Base-by-base conservation (phyloP, 1,140 invertebrate species). In the Orussus abietinus region DNA sequence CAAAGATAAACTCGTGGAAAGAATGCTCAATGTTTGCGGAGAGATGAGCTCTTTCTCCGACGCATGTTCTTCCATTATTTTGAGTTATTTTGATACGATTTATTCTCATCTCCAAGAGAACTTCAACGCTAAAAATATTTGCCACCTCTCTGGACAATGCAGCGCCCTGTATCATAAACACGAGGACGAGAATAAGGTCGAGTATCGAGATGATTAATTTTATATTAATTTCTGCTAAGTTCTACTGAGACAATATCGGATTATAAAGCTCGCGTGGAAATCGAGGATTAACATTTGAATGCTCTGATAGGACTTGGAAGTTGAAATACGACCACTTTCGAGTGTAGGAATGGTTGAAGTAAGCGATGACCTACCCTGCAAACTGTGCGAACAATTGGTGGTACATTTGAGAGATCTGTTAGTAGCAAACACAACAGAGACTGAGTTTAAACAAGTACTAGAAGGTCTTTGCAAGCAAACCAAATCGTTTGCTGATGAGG, bases 341-440 rank as follows among this genome's bases (percentile, higher is more conserved):
- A 73, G 72, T 35, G 70, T 79, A 47, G 79, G 78, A 26, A 69
- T 76, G 60, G 74, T 78, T 12, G 67, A 69, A 37, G 53, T 77
- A 2, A 47, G 40, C 30, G 84, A 88, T 57, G 86, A 89, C 64
- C 63, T 90, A 21, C 82, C 88, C 11, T 94, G 90, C 62, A 84
- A 92, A 47, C 77, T 93, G 30, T 93, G 90, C 61, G 80, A 88
- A 57, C 84, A 90, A 65, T 60, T 92, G 14, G 84, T 92, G 0
- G 69, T 72, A 21, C 88, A 93, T 72, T 68, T 92, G 42, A 80
- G 79, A 43, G 85, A 92, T 65, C 74, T 90, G 13, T 63, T 93
- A 0, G 76, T 88, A 18, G 81, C 89, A n/a, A 92, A 93, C 57
- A 91, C 90, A 1, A 91, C 90, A 0, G 83, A 88, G 64, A 45